phyloP scores from a whole-genome alignment of 2,113 vertebrate genomes.

The Grammomys dolichurus region DNA sequence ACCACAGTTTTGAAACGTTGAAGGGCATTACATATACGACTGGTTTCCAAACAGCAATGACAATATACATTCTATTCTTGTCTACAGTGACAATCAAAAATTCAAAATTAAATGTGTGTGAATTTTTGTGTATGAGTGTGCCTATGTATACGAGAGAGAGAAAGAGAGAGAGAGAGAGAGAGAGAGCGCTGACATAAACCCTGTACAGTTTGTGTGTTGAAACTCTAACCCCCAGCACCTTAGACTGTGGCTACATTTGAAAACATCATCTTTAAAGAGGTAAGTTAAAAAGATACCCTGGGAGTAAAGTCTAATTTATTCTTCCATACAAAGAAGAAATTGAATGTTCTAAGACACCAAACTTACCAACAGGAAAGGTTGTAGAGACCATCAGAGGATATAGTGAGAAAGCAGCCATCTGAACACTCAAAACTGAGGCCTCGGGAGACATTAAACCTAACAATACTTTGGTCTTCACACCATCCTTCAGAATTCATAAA shows the following conservation, averaged over 20 bases:
- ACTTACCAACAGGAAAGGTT: neutral
- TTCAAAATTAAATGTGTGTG: neutral
- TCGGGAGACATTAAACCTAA: neutral
- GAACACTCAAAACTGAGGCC: neutral
- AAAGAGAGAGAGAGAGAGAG: too few relatives aligned
- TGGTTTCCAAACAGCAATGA: conserved; percentile 9
- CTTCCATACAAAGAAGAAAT: neutral
- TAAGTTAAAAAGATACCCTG: neutral
- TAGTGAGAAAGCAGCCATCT: neutral
- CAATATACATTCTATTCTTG: neutral
- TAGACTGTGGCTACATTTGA: neutral
- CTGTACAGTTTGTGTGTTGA: neutral
- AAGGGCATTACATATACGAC: neutral
- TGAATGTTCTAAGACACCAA: neutral
- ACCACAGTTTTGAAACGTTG: neutral
- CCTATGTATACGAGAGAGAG: neutral
- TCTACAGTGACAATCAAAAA: neutral
- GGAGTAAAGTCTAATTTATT: neutral
- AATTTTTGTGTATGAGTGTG: neutral
- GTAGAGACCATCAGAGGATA: neutral
- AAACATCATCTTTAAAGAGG: neutral
- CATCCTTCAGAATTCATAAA: neutral
- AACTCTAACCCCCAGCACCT: neutral
- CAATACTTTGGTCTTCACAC: neutral
- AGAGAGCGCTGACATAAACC: neutral